Evolutionary conservation across 1,140 invertebrate species (phyloP).

Genomic region (Adoxophyes honmai): DNA sequence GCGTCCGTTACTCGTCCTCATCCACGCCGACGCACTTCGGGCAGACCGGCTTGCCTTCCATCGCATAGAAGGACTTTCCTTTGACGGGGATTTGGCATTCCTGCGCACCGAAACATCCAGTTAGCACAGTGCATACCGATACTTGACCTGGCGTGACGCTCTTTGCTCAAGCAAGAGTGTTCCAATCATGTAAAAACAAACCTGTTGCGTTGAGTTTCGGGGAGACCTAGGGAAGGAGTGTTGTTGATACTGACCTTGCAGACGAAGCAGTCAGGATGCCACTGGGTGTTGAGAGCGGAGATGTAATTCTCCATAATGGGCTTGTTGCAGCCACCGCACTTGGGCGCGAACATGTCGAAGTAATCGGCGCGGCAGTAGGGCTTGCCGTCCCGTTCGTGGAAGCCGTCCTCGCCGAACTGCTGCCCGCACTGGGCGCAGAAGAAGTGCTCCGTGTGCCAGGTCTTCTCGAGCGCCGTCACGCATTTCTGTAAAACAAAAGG

Average conservation of each 20-base stretch:
- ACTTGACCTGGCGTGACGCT: slow-evolving; percentile 60
- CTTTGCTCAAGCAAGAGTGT: not conserved
- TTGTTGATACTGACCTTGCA: slow-evolving; percentile 91
- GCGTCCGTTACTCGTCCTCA: slow-evolving; percentile 86
- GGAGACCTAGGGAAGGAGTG: slow-evolving; percentile 4
- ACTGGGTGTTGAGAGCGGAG: slow-evolving; percentile 97
- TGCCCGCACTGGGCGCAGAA: slow-evolving; percentile 99
- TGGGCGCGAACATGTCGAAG: slow-evolving; percentile 99
- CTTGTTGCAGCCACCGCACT: slow-evolving; percentile 97
- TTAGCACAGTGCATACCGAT: slow-evolving; percentile 28
- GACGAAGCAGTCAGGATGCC: slow-evolving; percentile 99
- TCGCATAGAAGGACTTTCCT: slow-evolving; percentile 96
- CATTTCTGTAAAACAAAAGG: slow-evolving; percentile 90
- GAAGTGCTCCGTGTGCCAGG: slow-evolving; percentile 99
- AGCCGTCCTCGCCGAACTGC: slow-evolving; percentile 97
- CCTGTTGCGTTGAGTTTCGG: not conserved
- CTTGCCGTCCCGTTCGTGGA: slow-evolving; percentile 95
- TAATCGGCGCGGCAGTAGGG: slow-evolving; percentile 97
- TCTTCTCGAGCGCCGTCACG: slow-evolving; percentile 98
- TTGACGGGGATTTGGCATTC: slow-evolving; percentile 95
- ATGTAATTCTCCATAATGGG: slow-evolving; percentile 99
- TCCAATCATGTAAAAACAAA: slow-evolving; percentile 15
- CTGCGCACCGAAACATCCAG: slow-evolving; percentile 76
- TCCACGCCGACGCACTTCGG: slow-evolving; percentile 93
- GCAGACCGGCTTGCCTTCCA: slow-evolving; percentile 95